These are phyloP conservation scores for Coleophora flavipennella DNA, from an alignment of 2,888 invertebrate species.

Conservation along the genomic window DNA sequence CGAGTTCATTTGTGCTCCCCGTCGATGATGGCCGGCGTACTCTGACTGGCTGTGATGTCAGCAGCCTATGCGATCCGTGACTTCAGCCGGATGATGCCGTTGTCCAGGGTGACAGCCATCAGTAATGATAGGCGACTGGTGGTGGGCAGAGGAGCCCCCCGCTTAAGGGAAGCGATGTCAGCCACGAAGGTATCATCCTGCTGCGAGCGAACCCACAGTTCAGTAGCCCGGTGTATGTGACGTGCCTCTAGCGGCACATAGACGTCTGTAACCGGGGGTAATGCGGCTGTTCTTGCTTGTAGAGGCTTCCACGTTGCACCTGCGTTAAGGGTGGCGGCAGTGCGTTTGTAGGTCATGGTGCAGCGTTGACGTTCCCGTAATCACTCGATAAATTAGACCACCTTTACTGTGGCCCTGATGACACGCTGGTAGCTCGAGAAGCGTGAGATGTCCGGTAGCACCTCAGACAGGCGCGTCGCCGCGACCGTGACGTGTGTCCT, in stretches of 20 bases:
- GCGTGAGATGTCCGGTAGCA: too few relatives aligned
- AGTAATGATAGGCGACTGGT: too few relatives aligned
- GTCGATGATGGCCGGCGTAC: constrained; percentile 3
- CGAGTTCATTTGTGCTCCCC: constrained; percentile 1
- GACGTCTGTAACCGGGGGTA: not conserved
- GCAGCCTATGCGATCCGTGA: not conserved
- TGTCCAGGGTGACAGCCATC: too few relatives aligned
- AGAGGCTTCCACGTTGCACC: not conserved
- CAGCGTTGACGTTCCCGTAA: not conserved
- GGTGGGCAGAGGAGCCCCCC: too few relatives aligned
- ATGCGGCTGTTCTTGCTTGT: not conserved
- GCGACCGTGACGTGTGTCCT: not conserved
- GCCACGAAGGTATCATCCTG: too few relatives aligned
- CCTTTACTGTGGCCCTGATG: too few relatives aligned
- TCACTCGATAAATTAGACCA: not conserved
- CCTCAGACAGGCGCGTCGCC: not conserved
- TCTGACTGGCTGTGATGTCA: not conserved
- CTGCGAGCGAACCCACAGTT: too few relatives aligned
- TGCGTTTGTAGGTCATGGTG: not conserved
- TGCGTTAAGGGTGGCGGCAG: not conserved
- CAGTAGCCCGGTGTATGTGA: too few relatives aligned
- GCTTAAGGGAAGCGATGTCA: too few relatives aligned
- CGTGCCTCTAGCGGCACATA: not conserved
- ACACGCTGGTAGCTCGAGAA: too few relatives aligned
- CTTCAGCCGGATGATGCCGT: constrained; percentile 1